phyloP scores from a whole-genome alignment of 35 echinoderm and acorn worm species.

The Stichopus chloronotus region DNA sequence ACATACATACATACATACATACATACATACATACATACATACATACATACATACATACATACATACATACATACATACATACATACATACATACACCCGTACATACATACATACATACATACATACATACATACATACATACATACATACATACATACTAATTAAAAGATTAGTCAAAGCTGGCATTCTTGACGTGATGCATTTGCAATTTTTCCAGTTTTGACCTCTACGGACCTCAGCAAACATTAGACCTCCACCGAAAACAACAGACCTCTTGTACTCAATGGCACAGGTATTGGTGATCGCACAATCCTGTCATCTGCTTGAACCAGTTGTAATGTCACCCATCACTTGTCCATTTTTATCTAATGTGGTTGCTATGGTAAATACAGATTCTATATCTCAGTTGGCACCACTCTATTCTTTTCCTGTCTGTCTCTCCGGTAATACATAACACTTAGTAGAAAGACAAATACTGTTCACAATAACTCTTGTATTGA shows the following conservation, averaged over 20 bases:
- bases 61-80: conserved; percentile 28
- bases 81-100: too few species aligned
- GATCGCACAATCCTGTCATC: background rate
- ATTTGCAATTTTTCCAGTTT: too few species aligned
- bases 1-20: background rate
- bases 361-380: background rate
- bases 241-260: too few species aligned
- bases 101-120: conserved; percentile 33
- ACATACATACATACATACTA: background rate
- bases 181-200: too few species aligned
- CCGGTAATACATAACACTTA: background rate
- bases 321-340: background rate
- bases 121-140: conserved; percentile 34
- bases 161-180: too few species aligned
- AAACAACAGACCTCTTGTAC: too few species aligned
- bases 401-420: background rate
- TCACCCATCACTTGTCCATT: background rate
- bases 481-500: background rate
- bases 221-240: too few species aligned
- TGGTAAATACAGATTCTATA: background rate
- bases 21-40: background rate
- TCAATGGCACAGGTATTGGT: background rate
- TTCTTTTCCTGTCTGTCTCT: background rate
- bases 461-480: background rate
- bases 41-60: conserved; percentile 23